Evolutionary conservation across 2,113 vertebrate species (phyloP), one percentile per base, ranked within the genome.

Genomic region (Psophia crepitans): DNA sequence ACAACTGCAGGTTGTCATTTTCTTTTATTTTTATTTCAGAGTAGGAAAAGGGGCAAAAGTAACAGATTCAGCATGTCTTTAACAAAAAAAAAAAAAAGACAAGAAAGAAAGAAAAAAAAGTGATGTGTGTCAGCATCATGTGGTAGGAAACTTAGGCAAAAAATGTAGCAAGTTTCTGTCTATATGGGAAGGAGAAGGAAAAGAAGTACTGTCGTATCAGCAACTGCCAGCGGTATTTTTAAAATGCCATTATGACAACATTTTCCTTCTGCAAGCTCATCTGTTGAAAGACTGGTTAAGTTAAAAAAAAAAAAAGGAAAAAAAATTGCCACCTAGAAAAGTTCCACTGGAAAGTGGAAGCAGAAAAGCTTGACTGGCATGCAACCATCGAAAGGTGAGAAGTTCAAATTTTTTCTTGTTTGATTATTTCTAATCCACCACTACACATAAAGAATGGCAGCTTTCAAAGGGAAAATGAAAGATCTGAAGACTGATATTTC

Each of bases 141-240:
- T 95, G 84, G 51, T 71, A 84, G 89, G 88, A 91, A 95, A 94
- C 94, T 96, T 37, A 53, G 46, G 44, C 23, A 80, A 81, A 46
- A 96, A 26, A 66, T 20, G 60, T 61, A 56, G 24, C 21, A 88
- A 70, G 44, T 68, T 95, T 95, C 87, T 84, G 66, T 64, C 64
- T 20, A 85, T 91, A 76, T 51, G 63, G 24, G 51, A 78, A 84
- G 74, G 20, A 94, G 91, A 97, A 79, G 84, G 78, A 97, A 97
- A 94, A 95, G 80, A 75, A 97, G 18, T 82, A 86, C 75, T 96
- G 73, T 27, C 78, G 56, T 60, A 92, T 98, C 90, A 97, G 93
- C 83, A 97, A 68, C 79, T 95, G 51, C 56, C 44, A 73, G 78
- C 0, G 1, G 86, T 95, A 88, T 96, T 97, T 97, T 96, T 90